phyloP scores from a whole-genome alignment of 2,113 vertebrate genomes.

The Greenwoodochromis staneri region DNA sequence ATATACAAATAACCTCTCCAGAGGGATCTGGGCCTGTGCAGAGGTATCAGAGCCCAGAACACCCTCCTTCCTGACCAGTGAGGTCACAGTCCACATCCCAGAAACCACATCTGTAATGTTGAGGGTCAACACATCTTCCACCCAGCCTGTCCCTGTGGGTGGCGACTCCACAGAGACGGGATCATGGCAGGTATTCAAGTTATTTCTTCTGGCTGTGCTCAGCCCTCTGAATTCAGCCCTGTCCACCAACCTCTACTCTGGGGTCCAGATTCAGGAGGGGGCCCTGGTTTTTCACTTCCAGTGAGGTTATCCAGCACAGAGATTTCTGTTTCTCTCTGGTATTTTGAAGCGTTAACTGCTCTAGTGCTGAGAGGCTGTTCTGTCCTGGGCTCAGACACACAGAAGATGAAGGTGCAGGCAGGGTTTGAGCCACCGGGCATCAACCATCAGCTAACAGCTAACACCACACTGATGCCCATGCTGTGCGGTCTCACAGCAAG shows the following conservation, averaged over 20 bases:
- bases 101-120: not conserved
- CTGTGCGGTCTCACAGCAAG: not conserved
- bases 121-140: not conserved
- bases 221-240: not conserved
- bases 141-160: not conserved
- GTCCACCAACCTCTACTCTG: not conserved
- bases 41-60: not conserved
- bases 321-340: not conserved
- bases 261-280: not conserved
- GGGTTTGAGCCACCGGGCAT: not conserved
- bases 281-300: not conserved
- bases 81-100: not conserved
- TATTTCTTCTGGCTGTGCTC: not conserved
- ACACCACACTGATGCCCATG: not conserved
- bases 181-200: not conserved
- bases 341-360: not conserved
- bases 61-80: not conserved
- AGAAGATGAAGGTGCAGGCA: not conserved
- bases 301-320: not conserved
- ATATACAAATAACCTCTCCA: not conserved
- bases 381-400: not conserved
- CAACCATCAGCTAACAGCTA: not conserved
- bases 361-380: not conserved
- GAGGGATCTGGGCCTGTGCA: not conserved
- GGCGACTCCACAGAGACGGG: not conserved